Percentiles rank a stretch among this genome's conserved stretches.
Evolutionary conservation across 2,113 vertebrate genomes (phyloP).

Genomic region (Synchiropus splendidus): DNA sequence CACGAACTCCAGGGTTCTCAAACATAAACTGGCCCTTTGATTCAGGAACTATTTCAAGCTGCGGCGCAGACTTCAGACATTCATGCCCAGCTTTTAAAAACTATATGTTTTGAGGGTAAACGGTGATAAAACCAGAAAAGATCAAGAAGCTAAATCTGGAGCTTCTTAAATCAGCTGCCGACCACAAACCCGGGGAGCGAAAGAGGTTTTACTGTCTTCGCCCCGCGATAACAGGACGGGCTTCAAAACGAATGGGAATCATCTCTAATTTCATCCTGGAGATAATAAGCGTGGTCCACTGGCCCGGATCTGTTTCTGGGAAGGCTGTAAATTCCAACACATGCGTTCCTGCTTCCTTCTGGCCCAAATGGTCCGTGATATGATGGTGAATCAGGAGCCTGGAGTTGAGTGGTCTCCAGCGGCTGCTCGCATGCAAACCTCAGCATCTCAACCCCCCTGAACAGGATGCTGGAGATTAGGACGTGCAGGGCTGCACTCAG

Average conservation of each 20-base stretch:
- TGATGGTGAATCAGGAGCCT: too few species aligned
- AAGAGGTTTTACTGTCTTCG: conserved; percentile 21
- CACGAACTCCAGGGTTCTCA: too few species aligned
- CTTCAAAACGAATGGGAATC: conserved; percentile 27
- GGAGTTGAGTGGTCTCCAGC: too few species aligned
- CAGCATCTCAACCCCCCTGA: too few species aligned
- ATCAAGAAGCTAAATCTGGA: conserved; percentile 35
- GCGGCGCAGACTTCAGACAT: too few species aligned
- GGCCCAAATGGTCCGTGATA: too few species aligned
- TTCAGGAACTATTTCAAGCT: too few species aligned
- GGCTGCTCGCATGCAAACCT: too few species aligned
- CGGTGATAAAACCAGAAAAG: conserved; percentile 37
- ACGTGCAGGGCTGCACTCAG: conserved; percentile 26
- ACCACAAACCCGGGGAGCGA: conserved; percentile 35
- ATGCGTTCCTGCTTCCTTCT: conserved; percentile 49
- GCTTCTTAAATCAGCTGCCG: conserved; percentile 5
- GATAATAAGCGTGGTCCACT: conserved; percentile 29
- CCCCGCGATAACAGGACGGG: conserved; percentile 17
- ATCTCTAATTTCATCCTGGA: conserved; percentile 32
- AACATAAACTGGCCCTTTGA: too few species aligned
- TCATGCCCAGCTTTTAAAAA: too few species aligned
- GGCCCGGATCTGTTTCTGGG: conserved; percentile 45
- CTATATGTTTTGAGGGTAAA: conserved; percentile 15
- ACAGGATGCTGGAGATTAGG: too few species aligned
- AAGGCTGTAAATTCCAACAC: conserved; percentile 52